Evolutionary conservation across 2,888 invertebrate genomes (phyloP).

Genomic region (Latheticus oryzae): DNA sequence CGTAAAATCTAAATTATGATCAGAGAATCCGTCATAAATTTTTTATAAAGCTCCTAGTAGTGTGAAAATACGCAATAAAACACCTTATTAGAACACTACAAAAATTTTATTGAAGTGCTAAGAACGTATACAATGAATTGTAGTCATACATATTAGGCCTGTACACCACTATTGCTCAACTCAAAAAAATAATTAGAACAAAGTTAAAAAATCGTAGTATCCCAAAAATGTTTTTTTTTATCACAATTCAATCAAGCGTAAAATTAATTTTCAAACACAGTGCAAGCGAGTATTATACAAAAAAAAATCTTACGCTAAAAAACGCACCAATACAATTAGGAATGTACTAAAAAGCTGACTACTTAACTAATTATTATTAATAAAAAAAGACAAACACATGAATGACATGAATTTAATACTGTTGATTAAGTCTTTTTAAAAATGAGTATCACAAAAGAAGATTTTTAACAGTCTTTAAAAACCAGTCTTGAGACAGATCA

Average conservation of each 20-base stretch:
- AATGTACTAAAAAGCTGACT: slow-evolving; percentile 33
- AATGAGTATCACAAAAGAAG: slow-evolving; percentile 39
- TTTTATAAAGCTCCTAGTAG: no score
- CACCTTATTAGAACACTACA: slow-evolving; percentile 46
- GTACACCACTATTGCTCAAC: slow-evolving; percentile 42
- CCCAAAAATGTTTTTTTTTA: slow-evolving; percentile 38
- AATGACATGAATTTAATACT: slow-evolving; percentile 29
- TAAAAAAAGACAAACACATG: slow-evolving; percentile 27
- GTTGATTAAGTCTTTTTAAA: slow-evolving; percentile 29
- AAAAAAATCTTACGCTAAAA: slow-evolving; percentile 18
- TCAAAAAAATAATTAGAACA: slow-evolving; percentile 24
- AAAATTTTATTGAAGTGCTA: slow-evolving; percentile 53
- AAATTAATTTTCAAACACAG: slow-evolving; percentile 9
- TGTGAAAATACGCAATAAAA: no score
- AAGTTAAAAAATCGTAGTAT: slow-evolving; percentile 25
- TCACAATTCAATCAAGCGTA: slow-evolving; percentile 47
- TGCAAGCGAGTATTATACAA: slow-evolving; percentile 33
- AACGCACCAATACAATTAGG: slow-evolving; percentile 27
- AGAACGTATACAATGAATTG: slow-evolving; percentile 55
- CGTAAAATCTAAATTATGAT: no score
- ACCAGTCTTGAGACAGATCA: slow-evolving; percentile 44
- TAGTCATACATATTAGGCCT: slow-evolving; percentile 43
- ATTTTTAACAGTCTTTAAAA: slow-evolving; percentile 47
- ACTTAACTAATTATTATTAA: slow-evolving; percentile 25
- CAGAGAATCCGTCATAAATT: no score